Evolutionary conservation across 2,888 invertebrate species (phyloP), one percentile per base, ranked within the genome.

Genomic region (Cerastis leucographa): DNA sequence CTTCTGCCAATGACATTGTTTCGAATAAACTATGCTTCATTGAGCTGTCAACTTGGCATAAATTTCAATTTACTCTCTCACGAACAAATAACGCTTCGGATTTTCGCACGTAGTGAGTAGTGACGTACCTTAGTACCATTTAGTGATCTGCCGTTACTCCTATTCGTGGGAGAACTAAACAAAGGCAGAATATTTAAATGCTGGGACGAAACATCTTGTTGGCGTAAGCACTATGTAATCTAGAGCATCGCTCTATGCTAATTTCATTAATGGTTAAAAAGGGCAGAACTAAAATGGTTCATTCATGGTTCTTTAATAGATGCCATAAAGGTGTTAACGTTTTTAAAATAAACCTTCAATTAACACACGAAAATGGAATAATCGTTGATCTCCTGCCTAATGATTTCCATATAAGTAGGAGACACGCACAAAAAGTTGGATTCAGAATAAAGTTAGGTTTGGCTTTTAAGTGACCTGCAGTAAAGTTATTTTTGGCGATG

Each of bases 161-260:
- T 87, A 89, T 89, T 92, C 94, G 95, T 96, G 95, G 93, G 95
- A 95, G 93, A 93, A 91, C 87, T 90, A 92, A 92, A 94, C 95
- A 95, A 95, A 94, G 90, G 90, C 89, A 88, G 89, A 89, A 88
- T 88, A 92, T 93, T 93, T 90, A 92, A 93, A 93, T 90, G 74
- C 67, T 91, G 88, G 89, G 87, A 86, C 88, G 65, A 80, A 81
- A 76, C 74, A 44, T 62, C 54, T 73, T 51, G 49, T 69, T 70
- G 54, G 40, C 59, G 62, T 71, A 71, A 61, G 46, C 44, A 35
- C 42, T 61, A 42, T 54, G n/a, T 46, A 35, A 77, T 70, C 69
- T 83, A 61, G 42, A 40, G n/a, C 81, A 74, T 25, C 19, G 44
- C 35, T 66, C 54, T 71, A 79, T 51, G 49, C 40, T 64, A 64